Base-by-base conservation (phyloP, 2,113 vertebrate species). In the Hippocampus guttulatus region DNA sequence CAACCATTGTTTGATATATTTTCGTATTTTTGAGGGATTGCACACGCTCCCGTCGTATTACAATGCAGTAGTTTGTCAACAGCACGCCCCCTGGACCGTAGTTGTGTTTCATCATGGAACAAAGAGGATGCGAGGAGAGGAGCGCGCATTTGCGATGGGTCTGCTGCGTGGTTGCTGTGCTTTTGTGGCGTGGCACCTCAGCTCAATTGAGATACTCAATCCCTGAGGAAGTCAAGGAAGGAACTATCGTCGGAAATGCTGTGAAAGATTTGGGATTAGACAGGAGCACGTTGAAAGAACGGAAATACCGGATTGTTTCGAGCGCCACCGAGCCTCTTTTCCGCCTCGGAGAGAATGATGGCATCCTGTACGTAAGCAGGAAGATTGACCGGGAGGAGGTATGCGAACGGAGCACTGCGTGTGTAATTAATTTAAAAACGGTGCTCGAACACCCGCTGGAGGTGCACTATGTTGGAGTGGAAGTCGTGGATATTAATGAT, bases 401-500 rank as follows among this genome's bases (percentile, higher is more conserved):
- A 10, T 89, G 88, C 49, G 71, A 81, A 4, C 40, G 51, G 2
- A 77, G 78, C 41, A 16, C 14, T 5, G 68, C 65, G 2, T 89
- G 87, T 70, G 52, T 84, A n/a, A 75, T 89, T 8, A 78, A 74
- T n/a, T 21, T 88, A 25, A 85, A 90, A 79, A 79, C 84, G 0
- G 81, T 83, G 14, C 33, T 87, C 8, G 89, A 90, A 65, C 81
- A 85, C 51, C 87, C 87, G 8, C 57, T 90, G 11, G 79, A 90
- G 60, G 68, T 89, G 1, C 85, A 86, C 65, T 81, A 84, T 65
- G 69, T 88, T 27, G 68, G 0, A 0, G 76, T 92, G 2, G 90
- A 92, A 20, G 78, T 92, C 3, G 0, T 76, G 2, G 92, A 93
- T 67, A 54, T 92, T 20, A 92, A 92, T n/a, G 92, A 92, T n/a